Percentiles rank a stretch among this genome's conserved stretches.
These are phyloP conservation scores for Ceratoteleas bidentatus DNA, from an alignment of 1,140 invertebrate species.

Conservation along the genomic window DNA sequence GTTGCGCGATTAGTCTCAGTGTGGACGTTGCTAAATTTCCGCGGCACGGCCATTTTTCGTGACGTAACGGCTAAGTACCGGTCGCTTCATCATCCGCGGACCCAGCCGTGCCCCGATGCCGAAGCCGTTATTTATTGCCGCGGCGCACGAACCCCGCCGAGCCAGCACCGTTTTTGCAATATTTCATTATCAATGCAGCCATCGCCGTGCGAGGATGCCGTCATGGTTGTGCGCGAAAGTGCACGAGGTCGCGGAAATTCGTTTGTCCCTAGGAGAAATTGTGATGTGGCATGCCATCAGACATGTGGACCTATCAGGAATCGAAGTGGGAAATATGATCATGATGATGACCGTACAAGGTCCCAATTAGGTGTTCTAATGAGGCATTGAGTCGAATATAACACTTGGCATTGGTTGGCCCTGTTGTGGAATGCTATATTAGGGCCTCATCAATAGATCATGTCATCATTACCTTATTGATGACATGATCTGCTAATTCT, in stretches of 20 bases:
- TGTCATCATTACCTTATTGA: no score
- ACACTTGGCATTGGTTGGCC: no score
- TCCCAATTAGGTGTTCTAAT: no score
- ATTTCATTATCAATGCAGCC: conserved; percentile 38
- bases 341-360: no score
- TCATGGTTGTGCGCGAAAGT: background rate
- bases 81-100: conserved; percentile 45
- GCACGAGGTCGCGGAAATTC: background rate
- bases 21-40: conserved; percentile 46
- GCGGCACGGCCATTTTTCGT: conserved; percentile 37
- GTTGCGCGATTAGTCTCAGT: conserved; percentile 48
- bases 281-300: no score
- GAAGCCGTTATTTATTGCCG: conserved; percentile 50
- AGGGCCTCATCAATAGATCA: no score
- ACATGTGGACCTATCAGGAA: no score
- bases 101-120: conserved; percentile 20
- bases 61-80: conserved; percentile 35
- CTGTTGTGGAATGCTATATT: no score
- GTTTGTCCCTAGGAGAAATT: no score
- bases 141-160: conserved; percentile 37
- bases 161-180: conserved; percentile 23
- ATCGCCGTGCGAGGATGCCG: background rate
- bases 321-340: no score
- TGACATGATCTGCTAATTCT: no score
- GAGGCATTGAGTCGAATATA: no score